Conservation (phyloP, 2,113 vertebrate genomes). For the Pyrgilauda ruficollis region DNA sequence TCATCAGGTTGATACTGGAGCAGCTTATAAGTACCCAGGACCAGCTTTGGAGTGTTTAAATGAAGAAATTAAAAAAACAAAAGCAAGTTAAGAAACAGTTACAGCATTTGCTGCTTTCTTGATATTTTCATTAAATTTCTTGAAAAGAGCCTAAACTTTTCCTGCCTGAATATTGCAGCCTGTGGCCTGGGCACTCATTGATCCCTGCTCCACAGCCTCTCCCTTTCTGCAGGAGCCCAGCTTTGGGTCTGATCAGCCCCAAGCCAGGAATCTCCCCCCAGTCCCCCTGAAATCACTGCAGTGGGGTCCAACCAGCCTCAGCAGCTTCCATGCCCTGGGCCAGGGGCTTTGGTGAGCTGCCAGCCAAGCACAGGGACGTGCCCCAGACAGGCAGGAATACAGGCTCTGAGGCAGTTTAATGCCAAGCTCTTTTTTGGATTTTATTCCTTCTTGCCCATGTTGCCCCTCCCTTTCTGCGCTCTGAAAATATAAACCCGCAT, state of each 20-base stretch:
- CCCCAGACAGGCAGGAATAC: fast-evolving
- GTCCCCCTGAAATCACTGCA: fast-evolving
- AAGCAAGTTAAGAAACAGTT: background rate
- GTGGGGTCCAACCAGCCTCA: background rate
- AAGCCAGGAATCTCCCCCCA: background rate
- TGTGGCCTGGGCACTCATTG: fast-evolving
- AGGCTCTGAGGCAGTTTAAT: background rate
- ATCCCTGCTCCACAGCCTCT: background rate
- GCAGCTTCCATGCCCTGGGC: fast-evolving
- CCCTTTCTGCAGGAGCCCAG: background rate
- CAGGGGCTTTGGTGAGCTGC: background rate
- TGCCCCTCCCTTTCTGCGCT: background rate
- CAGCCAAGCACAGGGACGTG: fast-evolving
- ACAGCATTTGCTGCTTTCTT: background rate
- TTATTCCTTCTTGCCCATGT: background rate
- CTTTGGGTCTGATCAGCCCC: background rate
- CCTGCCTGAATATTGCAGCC: background rate
- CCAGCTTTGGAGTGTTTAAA: background rate
- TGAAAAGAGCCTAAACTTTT: background rate
- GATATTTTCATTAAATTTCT: background rate
- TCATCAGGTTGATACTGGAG: background rate
- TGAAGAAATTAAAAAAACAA: background rate
- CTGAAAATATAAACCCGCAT: background rate
- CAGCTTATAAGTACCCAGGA: background rate
- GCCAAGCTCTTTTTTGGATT: background rate